These are phyloP conservation scores for Limnephilus lunatus DNA, from an alignment of 2,888 invertebrate genomes.

Conservation along the genomic window DNA sequence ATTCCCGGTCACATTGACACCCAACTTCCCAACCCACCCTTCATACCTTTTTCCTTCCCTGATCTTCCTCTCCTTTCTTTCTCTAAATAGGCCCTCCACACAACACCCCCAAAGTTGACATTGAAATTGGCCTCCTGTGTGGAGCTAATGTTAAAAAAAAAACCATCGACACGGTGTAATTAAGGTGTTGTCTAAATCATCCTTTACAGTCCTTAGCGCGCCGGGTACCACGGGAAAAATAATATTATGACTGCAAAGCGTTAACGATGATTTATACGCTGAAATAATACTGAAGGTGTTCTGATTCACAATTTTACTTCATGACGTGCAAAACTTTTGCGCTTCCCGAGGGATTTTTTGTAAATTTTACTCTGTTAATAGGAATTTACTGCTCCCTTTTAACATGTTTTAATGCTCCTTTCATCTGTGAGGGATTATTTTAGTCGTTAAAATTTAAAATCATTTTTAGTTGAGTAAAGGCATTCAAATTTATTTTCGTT, in stretches of 20 bases:
- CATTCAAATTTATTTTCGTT: background rate
- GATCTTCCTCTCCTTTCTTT: too few species aligned
- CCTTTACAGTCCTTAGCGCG: background rate
- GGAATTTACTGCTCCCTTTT: background rate
- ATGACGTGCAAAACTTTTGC: background rate
- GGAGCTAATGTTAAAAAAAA: too few species aligned
- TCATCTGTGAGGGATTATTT: background rate
- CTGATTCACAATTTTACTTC: background rate
- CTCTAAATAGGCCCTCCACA: too few species aligned
- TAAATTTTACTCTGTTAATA: background rate
- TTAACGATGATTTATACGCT: background rate
- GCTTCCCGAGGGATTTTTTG: background rate
- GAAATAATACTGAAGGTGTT: background rate
- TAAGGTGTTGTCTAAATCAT: too few species aligned
- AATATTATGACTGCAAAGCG: background rate
- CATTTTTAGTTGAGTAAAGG: background rate
- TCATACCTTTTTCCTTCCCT: too few species aligned
- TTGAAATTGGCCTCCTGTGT: too few species aligned
- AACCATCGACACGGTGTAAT: too few species aligned
- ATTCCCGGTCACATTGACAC: too few species aligned
- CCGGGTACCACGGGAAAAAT: background rate
- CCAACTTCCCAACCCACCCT: too few species aligned
- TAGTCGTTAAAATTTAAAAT: background rate
- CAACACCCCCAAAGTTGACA: too few species aligned
- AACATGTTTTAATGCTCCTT: background rate